phyloP scores from a whole-genome alignment of 2,888 invertebrate species.

The Parapristionchus giblindavisi region DNA sequence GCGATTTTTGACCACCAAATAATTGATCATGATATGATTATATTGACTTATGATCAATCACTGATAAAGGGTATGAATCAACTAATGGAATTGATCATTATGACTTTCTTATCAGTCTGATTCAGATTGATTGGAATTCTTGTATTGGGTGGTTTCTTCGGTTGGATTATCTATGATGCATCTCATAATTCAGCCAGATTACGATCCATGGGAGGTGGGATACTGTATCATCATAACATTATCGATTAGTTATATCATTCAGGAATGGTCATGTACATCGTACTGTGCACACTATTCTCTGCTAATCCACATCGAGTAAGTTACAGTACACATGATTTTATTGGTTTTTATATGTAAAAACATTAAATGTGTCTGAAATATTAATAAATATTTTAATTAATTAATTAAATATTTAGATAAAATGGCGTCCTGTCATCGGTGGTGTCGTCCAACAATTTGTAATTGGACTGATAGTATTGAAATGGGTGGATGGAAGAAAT shows the following conservation, averaged over 20 bases:
- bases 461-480: conserved; percentile 84
- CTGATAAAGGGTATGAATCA: background rate
- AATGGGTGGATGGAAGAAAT: conserved; percentile 76
- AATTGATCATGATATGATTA: background rate
- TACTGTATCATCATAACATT: too few species aligned
- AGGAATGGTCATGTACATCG: conserved; percentile 32
- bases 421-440: conserved; percentile 81
- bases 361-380: background rate
- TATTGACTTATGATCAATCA: background rate
- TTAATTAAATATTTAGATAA: conserved; percentile 63
- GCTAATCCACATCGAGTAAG: conserved; percentile 32
- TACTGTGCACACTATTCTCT: conserved; percentile 29
- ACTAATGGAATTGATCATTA: background rate
- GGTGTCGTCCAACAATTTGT: conserved; percentile 85
- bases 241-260: background rate
- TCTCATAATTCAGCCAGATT: conserved; percentile 2
- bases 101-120: background rate
- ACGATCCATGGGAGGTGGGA: conserved; percentile 22
- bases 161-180: conserved; percentile 26
- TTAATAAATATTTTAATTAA: background rate
- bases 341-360: background rate
- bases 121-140: conserved; percentile 12
- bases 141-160: conserved; percentile 31
- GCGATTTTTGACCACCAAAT: background rate
- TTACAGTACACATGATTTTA: background rate